Base-by-base conservation (phyloP, 2,888 invertebrate species). In the Stomorhina lunata region DNA sequence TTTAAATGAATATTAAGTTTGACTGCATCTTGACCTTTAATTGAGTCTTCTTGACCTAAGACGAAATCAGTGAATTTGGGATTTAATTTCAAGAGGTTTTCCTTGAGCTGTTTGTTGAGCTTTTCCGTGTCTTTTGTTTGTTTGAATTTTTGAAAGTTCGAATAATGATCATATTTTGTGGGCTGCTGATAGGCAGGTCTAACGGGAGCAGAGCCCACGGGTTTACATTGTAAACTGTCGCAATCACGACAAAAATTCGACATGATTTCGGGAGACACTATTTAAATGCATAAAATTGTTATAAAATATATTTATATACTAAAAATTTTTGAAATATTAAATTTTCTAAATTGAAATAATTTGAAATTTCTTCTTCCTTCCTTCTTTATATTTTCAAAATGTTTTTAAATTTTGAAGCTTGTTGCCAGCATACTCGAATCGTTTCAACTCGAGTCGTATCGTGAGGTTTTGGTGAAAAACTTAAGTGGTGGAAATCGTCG, bases 401-500 rank as follows among this genome's bases (percentile, higher is more conserved):
- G 6, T 48, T 10, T 22, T 37, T 84, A 81, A n/a, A n/a, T n/a
- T n/a, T n/a, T n/a, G n/a, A n/a, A 88, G 85, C 85, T 91, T 27
- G 86, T 89, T n/a, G 85, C 87, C 9, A 87, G 86, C 57, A 87
- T 89, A 37, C 86, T 91, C 53, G 88, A 88, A 57, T 87, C 88
- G 0, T 91, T 90, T 73, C 91, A 91, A 85, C 78, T 91, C 83
- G 87, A 88, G 53, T 85, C 86, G 66, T 91, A 91, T 85, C 87
- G 87, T 79, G 88, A 91, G 83, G 87, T 91, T 9, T 86, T 91
- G 55, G 91, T 91, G 10, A 90, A 90, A 84, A 89, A 90, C 57
- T 85, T 91, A 22, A 91, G 91, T 69, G 91, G 91, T n/a, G 96
- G 96, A 2, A 96, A 96, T 89, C 95, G 95, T 85, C 92, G 96